A percentile compares a stretch with the other conserved stretches of the same genome.
phyloP scores from a whole-genome alignment of 2,797 vertebrate genomes.

The Eulemur rubriventer region DNA sequence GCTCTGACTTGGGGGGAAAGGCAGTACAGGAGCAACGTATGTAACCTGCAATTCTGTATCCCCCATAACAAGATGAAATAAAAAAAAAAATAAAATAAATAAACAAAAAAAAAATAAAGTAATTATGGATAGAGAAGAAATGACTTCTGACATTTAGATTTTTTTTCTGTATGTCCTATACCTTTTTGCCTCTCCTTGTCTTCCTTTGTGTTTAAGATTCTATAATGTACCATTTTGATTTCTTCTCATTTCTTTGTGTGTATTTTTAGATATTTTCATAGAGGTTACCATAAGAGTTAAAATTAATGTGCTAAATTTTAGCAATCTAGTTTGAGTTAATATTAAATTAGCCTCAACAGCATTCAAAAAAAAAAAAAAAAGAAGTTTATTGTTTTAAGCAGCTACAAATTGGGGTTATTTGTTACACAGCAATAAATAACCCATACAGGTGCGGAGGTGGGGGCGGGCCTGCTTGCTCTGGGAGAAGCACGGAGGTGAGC shows the following conservation, averaged over 20 bases:
- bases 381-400: background rate
- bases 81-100: no score
- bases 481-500: background rate
- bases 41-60: no score
- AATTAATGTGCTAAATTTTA: background rate
- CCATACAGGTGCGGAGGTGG: background rate
- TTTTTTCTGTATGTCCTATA: background rate
- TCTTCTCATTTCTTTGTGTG: background rate
- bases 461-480: background rate
- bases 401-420: background rate
- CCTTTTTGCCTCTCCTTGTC: background rate
- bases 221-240: background rate
- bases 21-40: no score
- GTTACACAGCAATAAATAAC: background rate
- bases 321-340: background rate
- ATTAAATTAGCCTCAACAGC: background rate
- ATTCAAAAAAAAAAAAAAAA: no score
- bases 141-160: background rate
- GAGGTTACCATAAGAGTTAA: background rate
- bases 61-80: no score
- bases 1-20: no score
- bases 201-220: background rate
- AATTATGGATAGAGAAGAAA: background rate
- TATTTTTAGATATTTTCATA: background rate
- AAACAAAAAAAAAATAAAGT: no score